Conservation (phyloP, 1,140 invertebrate genomes). For the Helicoverpa zea region DNA sequence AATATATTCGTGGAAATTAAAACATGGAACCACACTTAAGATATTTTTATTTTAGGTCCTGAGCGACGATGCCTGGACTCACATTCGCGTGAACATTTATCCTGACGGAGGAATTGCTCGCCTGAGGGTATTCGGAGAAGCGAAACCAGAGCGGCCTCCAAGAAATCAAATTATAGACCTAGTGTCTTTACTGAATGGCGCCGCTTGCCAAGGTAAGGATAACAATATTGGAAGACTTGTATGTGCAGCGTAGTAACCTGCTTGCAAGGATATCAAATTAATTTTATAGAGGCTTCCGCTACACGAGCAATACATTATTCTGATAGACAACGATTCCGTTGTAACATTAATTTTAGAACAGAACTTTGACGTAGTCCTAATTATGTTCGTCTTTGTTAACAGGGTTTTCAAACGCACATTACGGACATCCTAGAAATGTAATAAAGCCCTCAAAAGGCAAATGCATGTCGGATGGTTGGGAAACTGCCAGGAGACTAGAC, state of each 20-base stretch:
- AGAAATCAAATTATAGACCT: constrained; percentile 85
- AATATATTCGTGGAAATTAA: constrained; percentile 8
- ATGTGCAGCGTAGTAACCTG: neutral
- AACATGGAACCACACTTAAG: constrained; percentile 27
- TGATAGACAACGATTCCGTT: too few species aligned
- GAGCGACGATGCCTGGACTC: constrained; percentile 85
- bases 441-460: constrained; percentile 86
- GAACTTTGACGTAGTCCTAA: too few species aligned
- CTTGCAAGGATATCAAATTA: constrained; percentile 1
- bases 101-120: constrained; percentile 91
- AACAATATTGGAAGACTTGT: neutral
- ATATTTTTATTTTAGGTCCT: constrained; percentile 66
- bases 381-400: constrained; percentile 39
- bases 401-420: constrained; percentile 89
- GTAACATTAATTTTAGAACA: too few species aligned
- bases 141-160: constrained; percentile 73
- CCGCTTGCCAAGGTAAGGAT: constrained; percentile 81
- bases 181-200: constrained; percentile 87
- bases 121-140: constrained; percentile 88
- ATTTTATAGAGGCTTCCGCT: neutral
- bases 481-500: constrained; percentile 89
- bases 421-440: constrained; percentile 89
- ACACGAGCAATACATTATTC: too few species aligned
- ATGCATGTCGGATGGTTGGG: constrained; percentile 90
- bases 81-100: constrained; percentile 89